Conservation (phyloP, 2,113 vertebrate genomes). For the Saguinus midas region DNA sequence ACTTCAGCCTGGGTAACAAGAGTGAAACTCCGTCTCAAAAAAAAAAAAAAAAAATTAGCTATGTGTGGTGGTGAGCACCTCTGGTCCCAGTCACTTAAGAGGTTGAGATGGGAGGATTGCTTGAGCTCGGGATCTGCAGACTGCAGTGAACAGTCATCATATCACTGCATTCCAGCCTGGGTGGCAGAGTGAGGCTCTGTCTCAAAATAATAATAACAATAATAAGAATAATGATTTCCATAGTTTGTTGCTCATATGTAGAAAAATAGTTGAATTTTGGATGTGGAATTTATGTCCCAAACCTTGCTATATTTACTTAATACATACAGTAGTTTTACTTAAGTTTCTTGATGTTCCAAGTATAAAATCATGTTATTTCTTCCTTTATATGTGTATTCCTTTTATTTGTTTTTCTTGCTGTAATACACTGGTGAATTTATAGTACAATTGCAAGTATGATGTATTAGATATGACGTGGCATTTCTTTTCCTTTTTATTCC, state of each 20-base stretch:
- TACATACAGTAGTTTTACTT: neutral
- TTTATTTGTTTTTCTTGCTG: neutral
- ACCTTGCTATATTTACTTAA: neutral
- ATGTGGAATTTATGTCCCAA: neutral
- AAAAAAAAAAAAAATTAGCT: too few species aligned
- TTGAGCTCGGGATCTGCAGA: too few species aligned
- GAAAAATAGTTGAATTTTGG: neutral
- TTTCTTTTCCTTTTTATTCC: too few species aligned
- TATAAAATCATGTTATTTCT: neutral
- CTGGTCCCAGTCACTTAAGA: too few species aligned
- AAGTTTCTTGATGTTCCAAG: neutral
- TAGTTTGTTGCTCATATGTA: neutral
- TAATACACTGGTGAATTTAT: neutral
- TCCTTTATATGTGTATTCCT: neutral
- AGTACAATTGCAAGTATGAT: neutral
- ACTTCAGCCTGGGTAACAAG: too few species aligned
- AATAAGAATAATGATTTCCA: neutral
- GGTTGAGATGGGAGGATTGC: too few species aligned
- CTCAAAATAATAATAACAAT: too few species aligned
- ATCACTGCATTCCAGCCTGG: too few species aligned
- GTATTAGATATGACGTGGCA: neutral
- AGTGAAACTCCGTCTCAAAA: too few species aligned
- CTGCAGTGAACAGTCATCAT: too few species aligned
- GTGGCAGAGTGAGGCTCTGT: too few species aligned
- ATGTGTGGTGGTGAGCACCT: too few species aligned